Conservation (phyloP, 2,113 vertebrate genomes). For the Nycticebus coucang region DNA sequence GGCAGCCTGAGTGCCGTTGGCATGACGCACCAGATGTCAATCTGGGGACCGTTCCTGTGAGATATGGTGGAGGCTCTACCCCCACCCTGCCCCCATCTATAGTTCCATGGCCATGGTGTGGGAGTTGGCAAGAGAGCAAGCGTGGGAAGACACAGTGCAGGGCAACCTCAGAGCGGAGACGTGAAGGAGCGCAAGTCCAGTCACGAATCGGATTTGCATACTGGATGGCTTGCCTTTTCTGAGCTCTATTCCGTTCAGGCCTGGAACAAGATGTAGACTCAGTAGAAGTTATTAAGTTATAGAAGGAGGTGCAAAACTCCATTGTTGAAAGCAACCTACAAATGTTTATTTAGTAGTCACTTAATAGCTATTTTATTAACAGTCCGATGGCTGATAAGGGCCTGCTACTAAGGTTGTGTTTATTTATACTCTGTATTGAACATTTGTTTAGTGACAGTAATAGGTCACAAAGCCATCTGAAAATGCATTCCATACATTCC, state of each 20-base stretch:
- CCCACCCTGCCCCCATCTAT: not conserved
- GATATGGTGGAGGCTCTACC: not conserved
- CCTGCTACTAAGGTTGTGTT: not conserved
- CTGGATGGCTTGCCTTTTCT: not conserved
- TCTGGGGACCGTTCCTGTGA: constrained; percentile 33
- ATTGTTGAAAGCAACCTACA: not conserved
- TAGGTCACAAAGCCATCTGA: not conserved
- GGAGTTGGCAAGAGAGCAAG: not conserved
- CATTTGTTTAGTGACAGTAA: not conserved
- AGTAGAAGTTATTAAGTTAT: not conserved
- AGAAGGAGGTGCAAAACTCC: not conserved
- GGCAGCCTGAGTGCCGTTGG: not conserved
- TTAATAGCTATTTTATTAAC: constrained; percentile 1
- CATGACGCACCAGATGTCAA: not conserved
- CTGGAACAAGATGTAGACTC: not conserved
- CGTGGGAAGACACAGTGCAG: constrained; percentile 11
- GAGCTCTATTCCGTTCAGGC: not conserved
- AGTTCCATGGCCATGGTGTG: not conserved
- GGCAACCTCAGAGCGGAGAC: not conserved
- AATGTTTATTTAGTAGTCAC: constrained; percentile 51
- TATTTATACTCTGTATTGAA: not conserved
- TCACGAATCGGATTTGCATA: constrained; percentile 44
- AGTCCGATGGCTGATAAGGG: not conserved
- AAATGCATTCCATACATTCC: not conserved
- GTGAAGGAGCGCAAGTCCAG: not conserved